Evolutionary conservation across 2,797 vertebrate genomes (phyloP).

Genomic region (Champsocephalus gunnari): DNA sequence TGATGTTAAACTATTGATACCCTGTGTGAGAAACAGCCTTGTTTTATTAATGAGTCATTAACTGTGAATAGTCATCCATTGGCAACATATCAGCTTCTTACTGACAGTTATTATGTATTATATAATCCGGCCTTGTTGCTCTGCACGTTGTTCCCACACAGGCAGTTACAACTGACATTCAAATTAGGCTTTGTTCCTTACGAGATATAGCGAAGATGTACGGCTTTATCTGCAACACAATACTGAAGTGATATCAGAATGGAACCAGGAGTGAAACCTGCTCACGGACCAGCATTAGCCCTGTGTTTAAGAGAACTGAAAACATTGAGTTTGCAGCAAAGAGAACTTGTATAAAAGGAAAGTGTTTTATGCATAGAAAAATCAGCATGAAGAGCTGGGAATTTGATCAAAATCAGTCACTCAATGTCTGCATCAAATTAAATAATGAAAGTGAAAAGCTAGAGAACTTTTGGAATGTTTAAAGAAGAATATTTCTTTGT

Average conservation of each 20-base stretch:
- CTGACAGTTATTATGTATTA: conserved; percentile 11
- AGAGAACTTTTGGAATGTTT: neutral
- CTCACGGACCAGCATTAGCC: neutral
- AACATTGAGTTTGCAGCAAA: conserved; percentile 14
- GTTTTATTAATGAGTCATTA: conserved; percentile 11
- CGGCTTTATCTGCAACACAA: conserved; percentile 5
- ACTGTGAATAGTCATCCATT: conserved; percentile 19
- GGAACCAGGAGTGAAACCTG: neutral
- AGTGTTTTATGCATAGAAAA: conserved; percentile 2
- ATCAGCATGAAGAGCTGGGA: neutral
- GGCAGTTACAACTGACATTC: conserved; percentile 24
- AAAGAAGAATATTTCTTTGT: neutral
- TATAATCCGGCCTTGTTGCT: neutral
- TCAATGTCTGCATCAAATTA: neutral
- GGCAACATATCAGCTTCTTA: neutral
- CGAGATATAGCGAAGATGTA: neutral
- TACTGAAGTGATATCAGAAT: neutral
- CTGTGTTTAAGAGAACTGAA: neutral
- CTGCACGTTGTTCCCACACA: neutral
- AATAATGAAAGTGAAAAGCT: neutral
- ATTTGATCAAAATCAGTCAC: neutral
- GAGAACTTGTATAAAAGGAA: neutral
- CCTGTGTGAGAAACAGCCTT: conserved; percentile 7
- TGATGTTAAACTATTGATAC: neutral
- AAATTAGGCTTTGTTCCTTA: neutral